Evolutionary conservation across 2,797 vertebrate genomes (phyloP), one percentile per base, ranked within the genome.

Genomic region (Helicolenus hilgendorfi): DNA sequence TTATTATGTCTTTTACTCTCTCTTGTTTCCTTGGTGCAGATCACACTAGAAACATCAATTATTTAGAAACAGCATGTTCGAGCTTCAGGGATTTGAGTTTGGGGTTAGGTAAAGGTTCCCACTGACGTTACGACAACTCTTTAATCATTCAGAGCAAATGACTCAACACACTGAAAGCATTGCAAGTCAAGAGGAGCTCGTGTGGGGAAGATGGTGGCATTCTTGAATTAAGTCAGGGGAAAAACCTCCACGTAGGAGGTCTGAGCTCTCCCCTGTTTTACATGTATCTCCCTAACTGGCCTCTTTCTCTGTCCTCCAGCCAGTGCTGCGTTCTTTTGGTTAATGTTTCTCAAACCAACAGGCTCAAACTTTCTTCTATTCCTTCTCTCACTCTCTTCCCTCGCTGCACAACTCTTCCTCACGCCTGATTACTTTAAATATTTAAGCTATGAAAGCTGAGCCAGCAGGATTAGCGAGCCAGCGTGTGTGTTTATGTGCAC

Each of bases 371-470:
- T 67, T 49, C 35, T 36, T 31, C 29, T 36, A 1, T 53, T 56
- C 45, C 4, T 9, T 27, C 2, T 27, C 2, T 1, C 5, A 14
- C 41, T 33, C 56, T 64, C 27, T 56, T 33, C 24, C 29, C 36
- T 71, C 27, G 22, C 63, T 0, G 41, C 55, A 65, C 62, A 84
- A 76, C 59, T 68, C 63, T 72, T 24, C 41, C 11, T 74, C 36
- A 86, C 20, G 69, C 81, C 82, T 55, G 64, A 85, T 84, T 87
- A 80, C 79, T 77, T 88, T 56, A 79, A 88, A 91, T 90, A 89
- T 93, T 94, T 75, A 86, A 53, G 6, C 45, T 55, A 60, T 65
- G 83, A 77, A 87, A 80, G 20, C 67, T 65, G 87, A 94, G 68
- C 83, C 70, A 13, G 14, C 5, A 26, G 71, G 75, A 60, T 76